Conservation (phyloP, 2,113 vertebrate genomes). For the Mola mola region DNA sequence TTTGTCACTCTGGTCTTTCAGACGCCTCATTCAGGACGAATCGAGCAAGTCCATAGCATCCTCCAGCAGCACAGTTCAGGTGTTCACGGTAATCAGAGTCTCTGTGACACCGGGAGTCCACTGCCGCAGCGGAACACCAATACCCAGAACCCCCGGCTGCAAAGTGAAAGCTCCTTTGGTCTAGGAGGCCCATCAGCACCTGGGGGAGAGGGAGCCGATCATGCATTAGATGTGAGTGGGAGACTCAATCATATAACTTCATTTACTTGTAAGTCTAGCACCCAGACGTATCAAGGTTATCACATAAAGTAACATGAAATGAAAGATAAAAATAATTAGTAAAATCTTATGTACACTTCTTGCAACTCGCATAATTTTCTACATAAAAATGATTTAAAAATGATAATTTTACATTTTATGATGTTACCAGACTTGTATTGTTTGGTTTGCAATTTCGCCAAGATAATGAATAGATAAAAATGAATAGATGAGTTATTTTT, state of each 20-base stretch:
- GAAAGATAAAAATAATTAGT: no score
- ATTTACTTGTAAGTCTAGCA: no score
- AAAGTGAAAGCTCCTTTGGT: constrained; percentile 79
- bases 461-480: no score
- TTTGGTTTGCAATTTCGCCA: no score
- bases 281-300: no score
- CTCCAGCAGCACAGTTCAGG: constrained; percentile 82
- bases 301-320: no score
- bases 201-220: constrained; percentile 86
- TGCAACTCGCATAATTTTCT: no score
- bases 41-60: constrained; percentile 84
- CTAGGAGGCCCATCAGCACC: constrained; percentile 76
- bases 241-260: background rate
- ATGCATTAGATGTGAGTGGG: constrained; percentile 89
- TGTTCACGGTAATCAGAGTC: constrained; percentile 70
- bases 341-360: no score
- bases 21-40: constrained; percentile 82
- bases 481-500: no score
- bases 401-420: no score
- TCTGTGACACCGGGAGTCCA: constrained; percentile 78
- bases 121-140: constrained; percentile 82
- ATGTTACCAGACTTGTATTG: no score
- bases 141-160: constrained; percentile 81
- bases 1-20: constrained; percentile 55
- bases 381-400: no score